These are phyloP conservation scores for Lophochroa leadbeateri DNA, from an alignment of 2,113 vertebrate species.

Conservation along the genomic window DNA sequence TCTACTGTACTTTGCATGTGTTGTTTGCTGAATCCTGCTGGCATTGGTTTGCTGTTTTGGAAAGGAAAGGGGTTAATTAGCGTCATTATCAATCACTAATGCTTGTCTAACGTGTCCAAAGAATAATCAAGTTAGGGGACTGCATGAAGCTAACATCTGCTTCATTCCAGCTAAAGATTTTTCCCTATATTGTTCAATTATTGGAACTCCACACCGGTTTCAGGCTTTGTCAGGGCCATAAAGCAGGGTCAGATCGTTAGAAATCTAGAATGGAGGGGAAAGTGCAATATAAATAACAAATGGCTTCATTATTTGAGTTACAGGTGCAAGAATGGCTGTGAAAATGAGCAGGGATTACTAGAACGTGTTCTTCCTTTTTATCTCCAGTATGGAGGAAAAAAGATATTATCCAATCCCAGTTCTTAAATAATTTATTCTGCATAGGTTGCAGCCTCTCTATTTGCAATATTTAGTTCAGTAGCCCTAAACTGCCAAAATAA, in stretches of 20 bases:
- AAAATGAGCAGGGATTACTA: constrained; percentile 37
- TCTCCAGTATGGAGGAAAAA: not conserved
- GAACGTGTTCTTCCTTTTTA: constrained; percentile 42
- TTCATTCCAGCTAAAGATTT: constrained; percentile 76
- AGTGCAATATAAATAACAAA: constrained; percentile 68
- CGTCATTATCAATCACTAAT: constrained; percentile 84
- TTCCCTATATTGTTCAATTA: constrained; percentile 61
- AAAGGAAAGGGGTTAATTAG: constrained; percentile 81
- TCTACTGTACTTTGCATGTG: constrained; percentile 40
- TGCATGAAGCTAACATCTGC: constrained; percentile 82
- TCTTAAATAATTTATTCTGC: not conserved
- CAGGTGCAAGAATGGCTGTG: constrained; percentile 64
- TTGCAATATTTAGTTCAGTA: not conserved
- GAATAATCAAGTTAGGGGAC: constrained; percentile 83
- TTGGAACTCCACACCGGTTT: constrained; percentile 53
- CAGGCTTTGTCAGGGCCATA: constrained; percentile 70
- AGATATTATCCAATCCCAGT: not conserved
- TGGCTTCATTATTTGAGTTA: constrained; percentile 68
- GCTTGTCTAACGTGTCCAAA: constrained; percentile 82
- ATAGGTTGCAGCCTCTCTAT: not conserved
- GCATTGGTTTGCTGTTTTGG: constrained; percentile 65
- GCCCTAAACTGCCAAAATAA: not conserved
- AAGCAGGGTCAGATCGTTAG: constrained; percentile 69
- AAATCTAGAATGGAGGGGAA: constrained; percentile 57
- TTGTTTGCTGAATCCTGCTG: constrained; percentile 73